These are phyloP conservation scores for Falco berigora DNA, from an alignment of 2,797 vertebrate species.

Conservation along the genomic window DNA sequence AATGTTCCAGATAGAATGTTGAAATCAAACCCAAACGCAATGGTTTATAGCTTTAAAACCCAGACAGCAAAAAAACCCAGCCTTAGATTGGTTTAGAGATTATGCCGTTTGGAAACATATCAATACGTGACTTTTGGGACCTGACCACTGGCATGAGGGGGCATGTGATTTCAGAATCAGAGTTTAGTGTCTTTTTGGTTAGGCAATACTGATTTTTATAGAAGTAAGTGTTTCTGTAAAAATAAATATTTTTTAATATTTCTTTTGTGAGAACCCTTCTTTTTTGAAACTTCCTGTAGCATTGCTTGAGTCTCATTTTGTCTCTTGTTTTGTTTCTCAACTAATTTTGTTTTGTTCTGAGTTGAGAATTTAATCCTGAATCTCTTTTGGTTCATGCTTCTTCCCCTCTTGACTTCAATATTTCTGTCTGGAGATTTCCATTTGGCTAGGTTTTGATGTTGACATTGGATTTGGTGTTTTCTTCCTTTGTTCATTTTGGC, in stretches of 20 bases:
- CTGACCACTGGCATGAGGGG: neutral
- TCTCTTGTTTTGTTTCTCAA: neutral
- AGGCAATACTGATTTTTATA: neutral
- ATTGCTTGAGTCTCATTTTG: neutral
- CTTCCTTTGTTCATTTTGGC: neutral
- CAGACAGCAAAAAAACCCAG: neutral
- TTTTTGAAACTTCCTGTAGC: neutral
- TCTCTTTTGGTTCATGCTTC: neutral
- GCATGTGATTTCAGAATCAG: neutral
- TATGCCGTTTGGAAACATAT: neutral
- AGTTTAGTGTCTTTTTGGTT: neutral
- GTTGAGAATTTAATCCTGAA: neutral
- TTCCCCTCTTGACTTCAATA: neutral
- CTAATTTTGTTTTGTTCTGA: neutral
- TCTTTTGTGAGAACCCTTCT: neutral
- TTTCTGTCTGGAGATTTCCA: neutral
- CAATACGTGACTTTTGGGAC: neutral
- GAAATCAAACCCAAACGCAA: constrained; percentile 3
- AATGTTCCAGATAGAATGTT: constrained; percentile 31
- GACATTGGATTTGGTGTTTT: neutral
- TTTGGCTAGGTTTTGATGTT: neutral
- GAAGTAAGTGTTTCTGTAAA: neutral
- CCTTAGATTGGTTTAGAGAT: neutral
- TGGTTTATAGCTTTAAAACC: constrained; percentile 6
- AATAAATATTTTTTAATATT: neutral